Evolutionary conservation across 2,113 vertebrate species (phyloP), one percentile per base, ranked within the genome.

Genomic region (Xerus inauris): DNA sequence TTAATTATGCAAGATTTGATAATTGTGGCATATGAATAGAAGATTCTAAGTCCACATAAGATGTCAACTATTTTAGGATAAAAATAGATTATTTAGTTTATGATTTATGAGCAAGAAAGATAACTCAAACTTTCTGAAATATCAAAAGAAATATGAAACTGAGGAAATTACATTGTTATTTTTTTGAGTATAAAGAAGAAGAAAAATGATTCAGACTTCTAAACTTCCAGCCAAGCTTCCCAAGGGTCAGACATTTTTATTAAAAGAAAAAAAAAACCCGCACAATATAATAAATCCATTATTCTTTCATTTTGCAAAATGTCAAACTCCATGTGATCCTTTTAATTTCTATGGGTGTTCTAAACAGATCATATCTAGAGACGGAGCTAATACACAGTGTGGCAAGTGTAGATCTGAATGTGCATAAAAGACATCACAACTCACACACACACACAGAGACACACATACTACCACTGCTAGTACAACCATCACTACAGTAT

Each of bases 271-370:
- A 57, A 98, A 87, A 98, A 98, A 89, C 26, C 72, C 40, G 54
- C 47, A 92, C 97, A 98, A 98, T 98, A 98, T 97, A 49, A 98
- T 98, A 97, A 98, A 97, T 97, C 98, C 98, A 98, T 98, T 98
- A 98, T 98, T 97, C 97, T 97, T 98, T 98, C 98, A 98, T 98
- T 98, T 98, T 98, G 95, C 95, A 98, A 99, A 99, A 99, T 99
- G 98, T 98, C 98, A 99, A 98, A 97, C 98, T 97, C 98, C 98
- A 98, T 97, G 98, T 97, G 98, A 98, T 98, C 98, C 98, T 98
- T 98, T 99, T 98, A 98, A 98, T 98, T 99, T 98, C 98, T 98
- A 98, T 98, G 97, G 98, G 98, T 98, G 98, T 98, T 98, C 98
- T 97, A 98, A 98, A 98, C 0, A 82, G 75, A 97, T 98, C 98